Base-by-base conservation (phyloP, 2,888 invertebrate species). In the Hydrotaea cyrtoneurina region DNA sequence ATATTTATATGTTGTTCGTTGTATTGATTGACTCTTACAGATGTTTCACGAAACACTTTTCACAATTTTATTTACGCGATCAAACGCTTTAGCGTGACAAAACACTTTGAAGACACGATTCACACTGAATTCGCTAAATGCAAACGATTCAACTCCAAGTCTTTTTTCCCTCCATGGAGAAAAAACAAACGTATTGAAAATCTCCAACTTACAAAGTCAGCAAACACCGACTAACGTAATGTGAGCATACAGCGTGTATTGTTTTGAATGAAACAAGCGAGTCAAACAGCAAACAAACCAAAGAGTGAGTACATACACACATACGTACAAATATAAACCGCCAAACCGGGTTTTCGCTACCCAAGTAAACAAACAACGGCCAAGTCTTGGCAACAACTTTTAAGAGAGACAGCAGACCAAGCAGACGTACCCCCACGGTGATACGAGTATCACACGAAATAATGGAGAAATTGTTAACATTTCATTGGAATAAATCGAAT, bases 71-170 rank as follows among this genome's bases (percentile, higher is more conserved):
- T 69, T 39, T 46, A 64, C 64, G 43, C 74, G 55, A 55, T 19
- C 81, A 73, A 77, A 76, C 75, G 73, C 79, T 73, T 19, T 72
- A 46, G 89, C 91, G 90, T 90, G 90, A 92, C 92, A 92, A 90
- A 89, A 89, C 91, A 89, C 91, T 90, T 90, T 91, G 92, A 91
- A 90, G 92, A 91, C 92, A 91, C 91, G 91, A 92, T 91, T 90
- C 91, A 90, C 90, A 92, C 92, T 92, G 89, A 91, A 91, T 89
- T 89, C 89, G 89, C 88, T 89, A 88, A 87, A 87, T 88, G 90
- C 87, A 88, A 88, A 88, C 89, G 89, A 89, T 89, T 90, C 88
- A 90, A 88, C 89, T 89, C 87, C 88, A 90, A 89, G 89, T 89
- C 90, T 90, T 86, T 80, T 82, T 82, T 78, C 57, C 66, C 23